Percentiles rank a stretch among this genome's conserved stretches.
phyloP scores from a whole-genome alignment of 2,797 vertebrate species.

The Pseudochirops corinnae region DNA sequence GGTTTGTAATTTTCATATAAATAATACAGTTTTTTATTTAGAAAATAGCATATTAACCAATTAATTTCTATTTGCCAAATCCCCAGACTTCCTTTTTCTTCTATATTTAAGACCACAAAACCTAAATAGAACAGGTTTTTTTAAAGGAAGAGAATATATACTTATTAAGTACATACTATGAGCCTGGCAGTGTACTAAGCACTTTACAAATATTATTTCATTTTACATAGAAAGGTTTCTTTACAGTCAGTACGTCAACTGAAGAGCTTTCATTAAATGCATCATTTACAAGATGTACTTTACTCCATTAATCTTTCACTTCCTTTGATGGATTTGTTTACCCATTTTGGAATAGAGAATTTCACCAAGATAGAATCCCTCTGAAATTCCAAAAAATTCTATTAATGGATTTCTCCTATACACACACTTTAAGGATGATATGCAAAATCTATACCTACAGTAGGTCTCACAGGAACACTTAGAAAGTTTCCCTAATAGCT shows the following conservation, averaged over 20 bases:
- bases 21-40: not conserved
- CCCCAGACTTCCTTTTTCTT: not conserved
- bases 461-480: not conserved
- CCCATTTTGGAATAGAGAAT: not conserved
- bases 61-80: not conserved
- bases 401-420: not conserved
- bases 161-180: not conserved
- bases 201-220: not conserved
- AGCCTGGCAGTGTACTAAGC: not conserved
- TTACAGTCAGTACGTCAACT: not conserved
- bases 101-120: not conserved
- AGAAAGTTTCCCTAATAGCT: not conserved
- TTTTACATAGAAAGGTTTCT: not conserved
- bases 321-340: not conserved
- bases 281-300: not conserved
- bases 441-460: not conserved
- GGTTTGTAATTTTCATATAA: not conserved
- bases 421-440: not conserved
- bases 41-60: not conserved
- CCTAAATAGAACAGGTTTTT: not conserved
- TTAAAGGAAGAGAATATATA: not conserved
- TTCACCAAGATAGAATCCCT: not conserved
- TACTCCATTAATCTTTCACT: not conserved
- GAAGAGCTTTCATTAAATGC: not conserved
- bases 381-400: not conserved